These are phyloP conservation scores for Bombus turneri DNA, from an alignment of 1,140 invertebrate species.

Conservation along the genomic window DNA sequence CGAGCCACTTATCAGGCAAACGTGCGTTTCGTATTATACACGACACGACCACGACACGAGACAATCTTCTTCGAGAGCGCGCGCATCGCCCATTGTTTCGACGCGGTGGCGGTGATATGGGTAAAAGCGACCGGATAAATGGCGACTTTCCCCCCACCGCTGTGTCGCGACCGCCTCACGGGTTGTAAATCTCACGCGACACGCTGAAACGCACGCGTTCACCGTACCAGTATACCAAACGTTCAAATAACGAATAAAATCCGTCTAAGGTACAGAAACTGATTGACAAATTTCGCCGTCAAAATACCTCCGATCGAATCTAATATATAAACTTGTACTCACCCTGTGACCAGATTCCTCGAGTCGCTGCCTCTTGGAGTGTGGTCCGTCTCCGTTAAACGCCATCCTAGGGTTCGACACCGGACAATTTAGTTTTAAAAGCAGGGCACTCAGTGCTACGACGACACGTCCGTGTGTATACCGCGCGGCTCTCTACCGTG, in stretches of 20 bases:
- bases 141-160: conserved; percentile 64
- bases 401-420: conserved; percentile 77
- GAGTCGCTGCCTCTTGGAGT: conserved; percentile 83
- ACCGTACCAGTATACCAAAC: background rate
- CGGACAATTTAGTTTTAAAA: conserved; percentile 56
- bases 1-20: conserved; percentile 56
- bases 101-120: conserved; percentile 61
- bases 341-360: conserved; percentile 83
- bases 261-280: no score
- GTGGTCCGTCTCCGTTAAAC: conserved; percentile 84
- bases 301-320: background rate
- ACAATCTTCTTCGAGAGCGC: conserved; percentile 53
- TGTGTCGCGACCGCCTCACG: conserved; percentile 31
- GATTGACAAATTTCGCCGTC: background rate
- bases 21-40: conserved; percentile 59
- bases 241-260: background rate
- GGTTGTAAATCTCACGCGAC: conserved; percentile 44
- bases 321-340: conserved; percentile 64
- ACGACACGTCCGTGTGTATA: conserved; percentile 60
- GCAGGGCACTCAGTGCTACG: conserved; percentile 48
- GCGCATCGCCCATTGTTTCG: conserved; percentile 60
- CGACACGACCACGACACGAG: conserved; percentile 46
- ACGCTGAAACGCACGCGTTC: conserved; percentile 50
- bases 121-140: conserved; percentile 69
- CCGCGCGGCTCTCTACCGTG: conserved; percentile 52